phyloP scores from a whole-genome alignment of 1,140 invertebrate species.

The Rhizoglyphus robini region DNA sequence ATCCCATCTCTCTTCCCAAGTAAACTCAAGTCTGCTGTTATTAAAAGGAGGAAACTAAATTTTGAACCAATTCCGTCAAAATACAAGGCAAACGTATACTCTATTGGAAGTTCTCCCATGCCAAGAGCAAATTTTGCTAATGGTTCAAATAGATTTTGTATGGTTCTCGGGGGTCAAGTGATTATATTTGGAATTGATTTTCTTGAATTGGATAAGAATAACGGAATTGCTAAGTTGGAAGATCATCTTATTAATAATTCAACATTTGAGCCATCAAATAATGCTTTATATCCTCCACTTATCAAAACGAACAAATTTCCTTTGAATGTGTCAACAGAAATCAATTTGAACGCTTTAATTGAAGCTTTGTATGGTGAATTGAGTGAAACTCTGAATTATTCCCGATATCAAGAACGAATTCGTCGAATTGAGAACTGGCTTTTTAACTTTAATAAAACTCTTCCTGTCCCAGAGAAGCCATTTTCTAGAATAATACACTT shows the following conservation, averaged over 20 bases:
- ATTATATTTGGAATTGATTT: constrained; percentile 16
- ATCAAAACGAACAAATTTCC: no score
- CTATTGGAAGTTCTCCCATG: background rate
- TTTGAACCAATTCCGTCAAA: constrained; percentile 12
- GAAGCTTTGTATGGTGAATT: constrained; percentile 21
- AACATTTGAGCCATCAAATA: background rate
- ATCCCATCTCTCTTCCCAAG: background rate
- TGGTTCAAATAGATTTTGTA: constrained; percentile 14
- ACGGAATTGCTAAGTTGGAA: background rate
- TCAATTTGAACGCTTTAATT: constrained; percentile 17
- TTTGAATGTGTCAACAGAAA: no score
- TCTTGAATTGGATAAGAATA: background rate
- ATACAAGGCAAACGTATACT: constrained; percentile 15
- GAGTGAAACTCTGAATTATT: constrained; percentile 5
- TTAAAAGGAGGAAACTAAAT: constrained; percentile 9
- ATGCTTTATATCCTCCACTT: no score
- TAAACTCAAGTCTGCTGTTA: background rate
- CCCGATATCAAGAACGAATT: constrained; percentile 15
- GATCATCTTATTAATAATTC: constrained; percentile 10
- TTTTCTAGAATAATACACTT: constrained; percentile 16
- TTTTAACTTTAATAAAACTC: background rate
- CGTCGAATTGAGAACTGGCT: constrained; percentile 21
- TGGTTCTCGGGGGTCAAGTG: constrained; percentile 10
- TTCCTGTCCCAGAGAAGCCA: constrained; percentile 9
- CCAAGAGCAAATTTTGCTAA: constrained; percentile 21